Percentiles rank a stretch among this genome's conserved stretches.
Evolutionary conservation across 2,113 vertebrate species (phyloP).

Genomic region (Amphiprion percula): DNA sequence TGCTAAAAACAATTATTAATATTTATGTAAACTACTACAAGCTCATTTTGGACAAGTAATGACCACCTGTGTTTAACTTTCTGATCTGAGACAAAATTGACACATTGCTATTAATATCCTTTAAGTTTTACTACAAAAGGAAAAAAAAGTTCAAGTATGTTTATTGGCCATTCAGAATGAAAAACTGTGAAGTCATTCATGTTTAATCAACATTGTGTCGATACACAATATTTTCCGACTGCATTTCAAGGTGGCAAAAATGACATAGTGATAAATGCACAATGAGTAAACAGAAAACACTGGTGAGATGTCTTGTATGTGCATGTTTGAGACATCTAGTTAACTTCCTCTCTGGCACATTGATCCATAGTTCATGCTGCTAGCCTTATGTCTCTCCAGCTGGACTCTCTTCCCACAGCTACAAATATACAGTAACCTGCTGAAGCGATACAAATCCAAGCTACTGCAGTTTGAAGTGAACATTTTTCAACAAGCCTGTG

Average conservation of each 20-base stretch:
- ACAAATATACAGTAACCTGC: constrained; percentile 58
- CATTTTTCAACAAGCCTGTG: constrained; percentile 8
- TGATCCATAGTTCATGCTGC: constrained; percentile 76
- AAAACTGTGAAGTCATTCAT: background rate
- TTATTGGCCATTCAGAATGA: too few relatives aligned
- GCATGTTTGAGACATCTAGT: constrained; percentile 70
- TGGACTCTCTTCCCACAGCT: constrained; percentile 72
- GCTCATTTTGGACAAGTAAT: too few relatives aligned
- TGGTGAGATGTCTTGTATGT: constrained; percentile 55
- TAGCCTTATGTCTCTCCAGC: constrained; percentile 85
- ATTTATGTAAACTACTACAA: too few relatives aligned
- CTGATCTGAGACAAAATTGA: too few relatives aligned
- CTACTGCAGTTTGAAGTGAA: constrained; percentile 32
- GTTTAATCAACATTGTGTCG: background rate
- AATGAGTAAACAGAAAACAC: constrained; percentile 48
- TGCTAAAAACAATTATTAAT: too few relatives aligned
- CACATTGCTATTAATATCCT: too few relatives aligned
- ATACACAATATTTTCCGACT: background rate
- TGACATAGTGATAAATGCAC: constrained; percentile 33
- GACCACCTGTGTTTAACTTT: too few relatives aligned
- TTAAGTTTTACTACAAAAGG: too few relatives aligned
- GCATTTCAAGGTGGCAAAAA: background rate
- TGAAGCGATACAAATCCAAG: constrained; percentile 30
- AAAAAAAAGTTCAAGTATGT: too few relatives aligned
- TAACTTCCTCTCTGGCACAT: constrained; percentile 81